Evolutionary conservation across 2,797 vertebrate species (phyloP).

Genomic region (Oreonectes daqikongensis): DNA sequence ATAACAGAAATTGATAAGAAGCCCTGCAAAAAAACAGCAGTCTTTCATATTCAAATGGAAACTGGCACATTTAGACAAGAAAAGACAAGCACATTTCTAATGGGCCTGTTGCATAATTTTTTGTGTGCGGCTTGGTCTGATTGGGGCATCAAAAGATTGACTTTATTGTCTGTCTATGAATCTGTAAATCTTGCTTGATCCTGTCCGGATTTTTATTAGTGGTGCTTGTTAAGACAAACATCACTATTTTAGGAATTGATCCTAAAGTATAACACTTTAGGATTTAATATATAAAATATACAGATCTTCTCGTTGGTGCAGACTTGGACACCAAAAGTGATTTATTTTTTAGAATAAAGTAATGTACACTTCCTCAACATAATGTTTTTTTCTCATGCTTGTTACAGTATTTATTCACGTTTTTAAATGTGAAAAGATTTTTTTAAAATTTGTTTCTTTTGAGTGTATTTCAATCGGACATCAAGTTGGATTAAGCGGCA

Average conservation of each 20-base stretch:
- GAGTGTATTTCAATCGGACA: neutral
- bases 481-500: neutral
- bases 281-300: no score
- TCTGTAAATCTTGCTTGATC: conserved; percentile 37
- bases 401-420: neutral
- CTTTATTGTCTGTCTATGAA: conserved; percentile 33
- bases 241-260: neutral
- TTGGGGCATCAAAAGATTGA: conserved; percentile 51
- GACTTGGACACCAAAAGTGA: no score
- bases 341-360: no score
- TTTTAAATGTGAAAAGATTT: no score
- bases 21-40: conserved; percentile 28
- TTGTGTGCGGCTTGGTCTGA: conserved; percentile 39
- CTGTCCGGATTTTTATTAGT: conserved; percentile 27
- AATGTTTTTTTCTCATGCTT: neutral
- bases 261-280: no score
- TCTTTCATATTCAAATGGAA: conserved; percentile 56
- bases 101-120: conserved; percentile 51
- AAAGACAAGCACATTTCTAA: conserved; percentile 42
- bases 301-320: no score
- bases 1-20: conserved; percentile 36
- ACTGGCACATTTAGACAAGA: conserved; percentile 46
- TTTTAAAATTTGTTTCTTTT: neutral
- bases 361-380: no score
- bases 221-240: conserved; percentile 2